Percentiles rank a stretch among this genome's conserved stretches.
These are phyloP conservation scores for Labeo calbasu DNA, from an alignment of 2,797 vertebrate genomes.

Conservation along the genomic window DNA sequence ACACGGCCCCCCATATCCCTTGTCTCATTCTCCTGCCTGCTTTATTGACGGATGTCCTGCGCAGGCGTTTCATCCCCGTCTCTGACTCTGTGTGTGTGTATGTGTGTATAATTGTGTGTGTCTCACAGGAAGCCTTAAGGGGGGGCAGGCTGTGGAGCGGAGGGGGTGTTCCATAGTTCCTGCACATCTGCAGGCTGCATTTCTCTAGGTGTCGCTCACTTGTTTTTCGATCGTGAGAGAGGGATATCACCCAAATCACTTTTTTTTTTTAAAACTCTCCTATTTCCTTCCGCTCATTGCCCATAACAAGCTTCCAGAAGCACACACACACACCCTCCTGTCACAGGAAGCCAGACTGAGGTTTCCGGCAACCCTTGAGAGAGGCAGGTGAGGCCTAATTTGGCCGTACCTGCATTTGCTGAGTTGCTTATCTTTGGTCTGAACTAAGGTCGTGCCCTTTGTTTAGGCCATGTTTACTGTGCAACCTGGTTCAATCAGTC, in stretches of 20 bases:
- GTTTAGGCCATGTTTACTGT: slow-evolving; percentile 19
- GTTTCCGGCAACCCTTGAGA: slow-evolving; percentile 65
- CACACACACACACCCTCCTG: slow-evolving; percentile 60
- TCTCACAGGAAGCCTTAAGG: slow-evolving; percentile 75
- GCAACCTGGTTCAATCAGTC: slow-evolving; percentile 10
- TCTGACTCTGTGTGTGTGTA: slow-evolving; percentile 61
- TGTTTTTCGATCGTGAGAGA: slow-evolving; percentile 77
- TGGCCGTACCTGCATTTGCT: slow-evolving; percentile 44
- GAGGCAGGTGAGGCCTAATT: slow-evolving; percentile 55
- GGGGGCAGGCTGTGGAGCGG: slow-evolving; percentile 43
- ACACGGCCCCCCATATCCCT: slow-evolving; percentile 52
- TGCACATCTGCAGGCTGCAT: slow-evolving; percentile 81
- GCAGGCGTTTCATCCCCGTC: slow-evolving; percentile 72
- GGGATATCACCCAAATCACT: slow-evolving; percentile 72
- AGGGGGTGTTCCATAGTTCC: slow-evolving; percentile 71
- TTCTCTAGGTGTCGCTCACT: slow-evolving; percentile 68
- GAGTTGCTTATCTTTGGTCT: slow-evolving; percentile 39
- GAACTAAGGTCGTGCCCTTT: slow-evolving; percentile 25
- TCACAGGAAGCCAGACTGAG: slow-evolving; percentile 70
- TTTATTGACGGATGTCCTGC: slow-evolving; percentile 84
- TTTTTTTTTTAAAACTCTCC: slow-evolving; percentile 61
- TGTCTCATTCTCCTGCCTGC: slow-evolving; percentile 62
- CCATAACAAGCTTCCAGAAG: slow-evolving; percentile 63
- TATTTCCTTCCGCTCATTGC: slow-evolving; percentile 75
- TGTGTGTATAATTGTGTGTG: slow-evolving; percentile 42